These are phyloP conservation scores for Crocodylus rhombifer DNA, from an alignment of 2,797 vertebrate species.

Conservation along the genomic window DNA sequence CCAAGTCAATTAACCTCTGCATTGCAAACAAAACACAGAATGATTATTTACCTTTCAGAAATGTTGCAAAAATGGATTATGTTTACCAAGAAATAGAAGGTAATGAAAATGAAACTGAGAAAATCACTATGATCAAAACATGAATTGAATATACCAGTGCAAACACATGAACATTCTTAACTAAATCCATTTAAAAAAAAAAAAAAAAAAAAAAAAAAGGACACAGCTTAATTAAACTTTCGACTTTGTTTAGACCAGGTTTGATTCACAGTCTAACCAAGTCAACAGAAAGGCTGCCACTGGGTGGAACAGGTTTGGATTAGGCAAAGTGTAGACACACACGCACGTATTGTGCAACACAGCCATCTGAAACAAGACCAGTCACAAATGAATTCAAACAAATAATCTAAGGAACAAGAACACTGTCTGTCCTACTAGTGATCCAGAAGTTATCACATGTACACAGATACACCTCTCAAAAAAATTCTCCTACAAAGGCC, in stretches of 20 bases:
- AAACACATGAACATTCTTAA: background rate
- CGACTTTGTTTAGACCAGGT: background rate
- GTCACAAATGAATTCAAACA: fast-evolving
- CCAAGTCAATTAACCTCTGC: background rate
- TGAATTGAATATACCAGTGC: background rate
- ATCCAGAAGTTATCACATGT: background rate
- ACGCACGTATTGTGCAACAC: fast-evolving
- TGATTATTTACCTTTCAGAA: background rate
- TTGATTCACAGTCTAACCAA: background rate
- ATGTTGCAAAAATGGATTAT: background rate
- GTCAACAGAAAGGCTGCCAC: background rate
- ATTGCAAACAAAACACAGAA: background rate
- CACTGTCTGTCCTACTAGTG: background rate
- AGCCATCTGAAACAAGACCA: fast-evolving
- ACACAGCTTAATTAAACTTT: fast-evolving
- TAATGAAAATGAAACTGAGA: background rate
- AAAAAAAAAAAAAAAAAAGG: background rate
- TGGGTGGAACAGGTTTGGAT: fast-evolving
- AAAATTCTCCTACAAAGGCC: background rate
- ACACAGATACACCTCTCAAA: background rate
- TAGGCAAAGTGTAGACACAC: background rate
- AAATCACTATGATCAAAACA: background rate
- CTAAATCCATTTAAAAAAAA: background rate
- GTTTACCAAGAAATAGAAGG: background rate
- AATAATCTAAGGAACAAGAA: background rate